Base-by-base conservation (phyloP, 2,888 invertebrate species). In the Himalopsyche tibetana region DNA sequence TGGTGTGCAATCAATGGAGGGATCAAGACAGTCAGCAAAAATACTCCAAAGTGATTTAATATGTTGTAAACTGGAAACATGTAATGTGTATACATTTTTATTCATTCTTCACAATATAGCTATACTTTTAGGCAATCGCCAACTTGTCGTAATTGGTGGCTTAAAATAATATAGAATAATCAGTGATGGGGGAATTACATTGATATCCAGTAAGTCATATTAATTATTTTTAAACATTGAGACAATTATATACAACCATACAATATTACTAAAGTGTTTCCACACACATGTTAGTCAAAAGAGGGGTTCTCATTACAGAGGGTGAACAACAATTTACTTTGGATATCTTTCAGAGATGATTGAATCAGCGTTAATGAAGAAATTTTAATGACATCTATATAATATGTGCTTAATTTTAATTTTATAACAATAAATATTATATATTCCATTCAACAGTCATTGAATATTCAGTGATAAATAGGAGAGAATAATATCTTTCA, bases 1-100 rank as follows among this genome's bases (percentile, higher is more conserved):
- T 82, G 45, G 45, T 74, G 83, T 55, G 80, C 85, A 88, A 86
- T 86, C 86, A 88, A 84, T 84, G 88, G 85, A 88, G 85, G 86
- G 88, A 86, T 40, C 55, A 69, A 36, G 83, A 82, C 83, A 85
- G 83, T 85, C 83, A 55, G 51, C 84, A 79, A 74, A 36, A 74
- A 74, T 28, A 51, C 55, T 80, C 51, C 15, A 84, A 55, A 84
- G 74, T 79, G 79, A 79, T 79, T 56, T 36, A 56, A 79, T 74
- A 42, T 55, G 79, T 19, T 38, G 28, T 40, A 84, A 84, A 19
- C 36, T 9, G 80, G 40, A 80, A 80, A 40, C 36, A 80, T 6
- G 17, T n/a, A 15, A 15, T 40, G 2, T 12, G 15, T 4, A 51
- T 51, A 51, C 4, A 15, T 15, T 51, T 15, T 19, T 45, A 80